Base-by-base conservation (phyloP, 2,888 invertebrate genomes). In the Listrodromus nycthemerus region DNA sequence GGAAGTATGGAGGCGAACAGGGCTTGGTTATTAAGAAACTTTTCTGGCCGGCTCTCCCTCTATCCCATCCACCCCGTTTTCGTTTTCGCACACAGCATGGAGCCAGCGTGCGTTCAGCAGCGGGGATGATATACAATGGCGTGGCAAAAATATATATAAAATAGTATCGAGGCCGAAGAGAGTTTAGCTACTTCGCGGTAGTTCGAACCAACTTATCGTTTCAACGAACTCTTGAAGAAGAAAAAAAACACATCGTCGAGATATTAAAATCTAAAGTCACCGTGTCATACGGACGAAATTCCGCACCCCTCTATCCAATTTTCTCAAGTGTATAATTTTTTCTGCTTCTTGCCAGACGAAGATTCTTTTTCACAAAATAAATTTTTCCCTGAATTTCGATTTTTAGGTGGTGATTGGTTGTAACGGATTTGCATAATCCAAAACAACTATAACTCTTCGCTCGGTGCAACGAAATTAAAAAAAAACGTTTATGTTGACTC, bases 11-110 rank as follows among this genome's bases (percentile, higher is more conserved):
- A 19, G 30, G 58, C 71, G 63, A 73, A 76, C 81, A 70, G 61
- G 63, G 41, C 30, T 76, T 66, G 70, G 70, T 80, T 83, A 83
- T 83, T 75, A 83, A 71, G 73, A 83, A 83, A 83, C 80, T 83
- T 83, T 83, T 71, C 66, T 61, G 67, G 75, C 71, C 65, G 69
- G 27, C 61, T 13, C 27, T 63, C 78, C 70, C 58, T 48, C 48
- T 4, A 16, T 45, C 4, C 41, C 41, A 16, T 45, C 41, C 16
- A 16, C 41, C 41, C 16, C 41, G 2, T 45, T 16, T 33, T 37
- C 37, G 61, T 65, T 76, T 50, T 33, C 24, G 19, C 73, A 67
- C 21, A 61, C 30, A 48, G 37, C 63, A 61, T 30, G 55, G 70
- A 52, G 71, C 65, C 21, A 37, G 66, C 37, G 45, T 4, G 45